phyloP scores from a whole-genome alignment of 2,113 vertebrate species.

The Malurus cyaneus region DNA sequence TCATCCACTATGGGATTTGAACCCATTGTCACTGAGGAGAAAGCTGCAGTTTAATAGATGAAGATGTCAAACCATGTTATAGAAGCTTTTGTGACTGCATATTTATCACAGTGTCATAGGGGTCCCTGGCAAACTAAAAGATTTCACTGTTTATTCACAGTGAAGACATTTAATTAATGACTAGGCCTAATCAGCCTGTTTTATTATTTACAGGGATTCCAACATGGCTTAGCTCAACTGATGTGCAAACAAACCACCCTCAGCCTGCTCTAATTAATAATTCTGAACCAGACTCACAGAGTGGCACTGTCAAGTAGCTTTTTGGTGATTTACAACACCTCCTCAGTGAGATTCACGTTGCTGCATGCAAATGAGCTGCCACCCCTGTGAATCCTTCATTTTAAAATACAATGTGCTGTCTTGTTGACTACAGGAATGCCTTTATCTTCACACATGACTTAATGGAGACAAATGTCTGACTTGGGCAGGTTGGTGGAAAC shows the following conservation, averaged over 20 bases:
- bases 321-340: constrained; percentile 71
- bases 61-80: constrained; percentile 68
- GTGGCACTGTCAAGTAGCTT: constrained; percentile 66
- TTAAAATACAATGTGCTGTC: constrained; percentile 24
- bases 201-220: constrained; percentile 77
- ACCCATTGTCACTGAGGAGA: constrained; percentile 43
- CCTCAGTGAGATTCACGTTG: constrained; percentile 27
- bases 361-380: constrained; percentile 75
- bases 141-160: constrained; percentile 75
- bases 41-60: constrained; percentile 62
- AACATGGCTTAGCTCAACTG: constrained; percentile 69
- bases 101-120: constrained; percentile 62
- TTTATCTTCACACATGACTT: constrained; percentile 69
- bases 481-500: constrained; percentile 34
- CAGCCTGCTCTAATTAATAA: constrained; percentile 74
- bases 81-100: constrained; percentile 52
- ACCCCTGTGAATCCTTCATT: constrained; percentile 51
- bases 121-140: constrained; percentile 54
- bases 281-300: constrained; percentile 64
- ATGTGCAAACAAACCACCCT: constrained; percentile 76
- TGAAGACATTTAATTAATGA: constrained; percentile 82
- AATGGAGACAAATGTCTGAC: constrained; percentile 67
- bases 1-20: constrained; percentile 26
- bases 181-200: constrained; percentile 74
- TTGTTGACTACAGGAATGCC: constrained; percentile 36